These are phyloP conservation scores for Seira sanloemensis DNA, from an alignment of 2,888 invertebrate genomes.

Conservation along the genomic window DNA sequence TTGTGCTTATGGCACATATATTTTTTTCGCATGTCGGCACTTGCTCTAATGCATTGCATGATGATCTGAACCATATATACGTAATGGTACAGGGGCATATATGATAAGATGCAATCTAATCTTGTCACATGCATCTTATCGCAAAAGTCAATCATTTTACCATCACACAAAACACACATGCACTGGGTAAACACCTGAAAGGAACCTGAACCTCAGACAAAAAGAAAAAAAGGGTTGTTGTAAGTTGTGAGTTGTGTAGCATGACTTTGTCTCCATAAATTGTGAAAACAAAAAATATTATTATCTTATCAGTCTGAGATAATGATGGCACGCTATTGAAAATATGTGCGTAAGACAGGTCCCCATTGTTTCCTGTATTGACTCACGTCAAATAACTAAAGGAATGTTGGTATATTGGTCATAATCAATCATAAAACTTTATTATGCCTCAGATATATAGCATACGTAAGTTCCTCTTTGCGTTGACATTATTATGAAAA, in stretches of 20 bases:
- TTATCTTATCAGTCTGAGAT: conserved; percentile 51
- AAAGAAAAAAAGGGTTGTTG: conserved; percentile 31
- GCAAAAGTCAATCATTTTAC: conserved; percentile 33
- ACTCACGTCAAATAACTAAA: background rate
- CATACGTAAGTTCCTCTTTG: background rate
- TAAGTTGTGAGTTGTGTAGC: background rate
- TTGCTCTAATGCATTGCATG: background rate
- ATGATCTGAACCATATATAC: background rate
- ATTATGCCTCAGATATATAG: too few species aligned
- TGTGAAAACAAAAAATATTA: conserved; percentile 31
- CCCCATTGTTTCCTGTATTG: conserved; percentile 4
- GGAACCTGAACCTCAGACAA: conserved; percentile 53
- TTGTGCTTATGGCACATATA: background rate
- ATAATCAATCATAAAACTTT: conserved; percentile 18
- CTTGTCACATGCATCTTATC: conserved; percentile 66
- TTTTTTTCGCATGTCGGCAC: conserved; percentile 11
- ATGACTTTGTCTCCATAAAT: conserved; percentile 30
- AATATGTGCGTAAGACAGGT: conserved; percentile 47
- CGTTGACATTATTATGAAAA: conserved; percentile 50
- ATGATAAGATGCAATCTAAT: conserved; percentile 61
- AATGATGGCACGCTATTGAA: background rate
- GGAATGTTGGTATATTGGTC: background rate
- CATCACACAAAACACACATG: conserved; percentile 1
- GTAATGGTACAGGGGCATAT: background rate
- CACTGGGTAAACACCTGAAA: background rate